These are phyloP conservation scores for Trematocara unimaculatum DNA, from an alignment of 2,113 vertebrate species.

Conservation along the genomic window DNA sequence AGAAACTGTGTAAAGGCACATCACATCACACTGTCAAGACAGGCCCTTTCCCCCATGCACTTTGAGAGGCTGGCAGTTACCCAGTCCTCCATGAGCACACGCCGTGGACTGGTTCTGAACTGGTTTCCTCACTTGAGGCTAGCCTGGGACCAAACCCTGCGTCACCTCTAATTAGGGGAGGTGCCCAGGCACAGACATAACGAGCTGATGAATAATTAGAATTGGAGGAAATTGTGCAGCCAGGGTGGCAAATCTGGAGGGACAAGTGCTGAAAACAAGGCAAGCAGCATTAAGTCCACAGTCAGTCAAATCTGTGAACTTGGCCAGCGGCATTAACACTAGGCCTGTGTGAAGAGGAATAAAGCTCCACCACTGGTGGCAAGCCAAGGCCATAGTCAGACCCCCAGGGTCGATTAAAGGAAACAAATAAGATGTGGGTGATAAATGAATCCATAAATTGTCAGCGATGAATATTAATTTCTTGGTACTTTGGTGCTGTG, in stretches of 20 bases:
- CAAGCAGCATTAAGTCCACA: conserved; percentile 86
- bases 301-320: conserved; percentile 86
- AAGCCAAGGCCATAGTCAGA: conserved; percentile 67
- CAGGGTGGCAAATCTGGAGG: conserved; percentile 87
- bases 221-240: conserved; percentile 80
- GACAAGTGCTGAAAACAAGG: conserved; percentile 93
- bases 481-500: neutral
- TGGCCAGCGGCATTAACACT: conserved; percentile 79
- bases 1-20: conserved; percentile 44
- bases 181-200: conserved; percentile 68
- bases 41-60: conserved; percentile 34
- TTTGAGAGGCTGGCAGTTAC: conserved; percentile 61
- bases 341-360: conserved; percentile 77
- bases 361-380: conserved; percentile 79
- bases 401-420: conserved; percentile 60
- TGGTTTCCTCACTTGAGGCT: conserved; percentile 75
- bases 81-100: conserved; percentile 52
- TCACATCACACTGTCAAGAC: conserved; percentile 58
- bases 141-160: conserved; percentile 65
- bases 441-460: conserved; percentile 72
- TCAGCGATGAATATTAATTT: conserved; percentile 52
- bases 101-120: conserved; percentile 72
- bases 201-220: conserved; percentile 81
- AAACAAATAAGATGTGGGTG: conserved; percentile 69
- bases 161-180: conserved; percentile 77